Evolutionary conservation across 2,797 vertebrate species (phyloP).

Genomic region (Crotalus adamanteus): DNA sequence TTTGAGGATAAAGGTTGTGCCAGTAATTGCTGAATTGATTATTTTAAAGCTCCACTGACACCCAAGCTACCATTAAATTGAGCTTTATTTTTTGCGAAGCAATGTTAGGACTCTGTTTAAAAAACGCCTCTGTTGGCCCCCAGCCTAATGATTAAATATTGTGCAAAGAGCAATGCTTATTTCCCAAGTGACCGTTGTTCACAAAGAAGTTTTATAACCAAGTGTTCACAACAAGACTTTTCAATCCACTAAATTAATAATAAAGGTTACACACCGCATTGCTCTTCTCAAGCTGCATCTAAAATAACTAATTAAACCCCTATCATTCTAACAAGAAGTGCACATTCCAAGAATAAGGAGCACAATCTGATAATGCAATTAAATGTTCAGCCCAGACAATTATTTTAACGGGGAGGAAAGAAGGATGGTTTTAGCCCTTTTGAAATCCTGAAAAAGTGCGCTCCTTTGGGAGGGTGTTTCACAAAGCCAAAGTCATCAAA

Average conservation of each 20-base stretch:
- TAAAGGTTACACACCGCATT: constrained; percentile 25
- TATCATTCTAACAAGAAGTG: not conserved
- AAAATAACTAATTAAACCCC: constrained; percentile 10
- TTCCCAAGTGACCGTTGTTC: constrained; percentile 68
- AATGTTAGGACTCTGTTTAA: constrained; percentile 41
- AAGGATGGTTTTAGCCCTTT: not conserved
- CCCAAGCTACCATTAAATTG: constrained; percentile 59
- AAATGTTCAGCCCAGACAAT: not conserved
- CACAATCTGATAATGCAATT: not conserved
- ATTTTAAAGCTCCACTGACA: constrained; percentile 61
- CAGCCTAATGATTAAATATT: constrained; percentile 67
- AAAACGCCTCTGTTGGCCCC: constrained; percentile 50
- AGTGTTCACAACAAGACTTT: constrained; percentile 50
- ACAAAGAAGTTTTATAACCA: constrained; percentile 54
- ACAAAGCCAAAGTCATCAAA: not conserved
- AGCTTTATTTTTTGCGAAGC: constrained; percentile 54
- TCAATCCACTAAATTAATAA: constrained; percentile 59
- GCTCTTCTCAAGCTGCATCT: not conserved
- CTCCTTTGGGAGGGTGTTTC: not conserved
- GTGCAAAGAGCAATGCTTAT: constrained; percentile 70
- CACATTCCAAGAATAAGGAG: not conserved
- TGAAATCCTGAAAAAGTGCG: not conserved
- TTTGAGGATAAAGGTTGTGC: constrained; percentile 57
- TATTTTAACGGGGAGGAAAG: not conserved
- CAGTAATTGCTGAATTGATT: constrained; percentile 66